Evolutionary conservation across 1,140 invertebrate species (phyloP), one percentile per base, ranked within the genome.

Genomic region (Drosophila pseudoobscura): DNA sequence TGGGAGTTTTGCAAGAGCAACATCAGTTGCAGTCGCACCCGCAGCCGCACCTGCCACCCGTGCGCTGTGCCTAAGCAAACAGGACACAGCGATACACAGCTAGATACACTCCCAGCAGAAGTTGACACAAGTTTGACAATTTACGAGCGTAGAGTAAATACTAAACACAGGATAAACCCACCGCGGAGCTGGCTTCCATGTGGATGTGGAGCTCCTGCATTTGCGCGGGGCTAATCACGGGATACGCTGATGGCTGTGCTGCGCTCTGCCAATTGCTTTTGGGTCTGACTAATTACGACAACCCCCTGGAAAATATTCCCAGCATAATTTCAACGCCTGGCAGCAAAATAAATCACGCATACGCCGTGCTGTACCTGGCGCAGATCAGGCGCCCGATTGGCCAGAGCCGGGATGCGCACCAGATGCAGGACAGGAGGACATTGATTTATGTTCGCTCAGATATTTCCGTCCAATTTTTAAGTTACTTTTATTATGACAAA

Each of bases 401-500:
- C 35, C 35, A 39, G 35, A 39, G 11, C 9, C 35, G 3, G 31
- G 6, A 13, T 24, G n/a, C 13, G 15, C 11, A n/a, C 15, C 15
- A 29, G 45, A 8, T 24, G 5, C 15, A 29, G 17, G 29, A 35
- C 50, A 55, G 20, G 1, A 20, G 53, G 61, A 31, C 52, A 76
- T 76, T 76, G 74, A 76, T 76, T 76, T 76, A 76, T 76, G 74
- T 43, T 20, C 63, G 50, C 52, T n/a, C 46, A 69, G 63, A 76
- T 76, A 76, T 70, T 76, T 62, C 45, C 43, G 50, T 68, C 15
- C 73, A 57, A 76, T 65, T 76, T 76, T 76, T 57, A 76, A 76
- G 73, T 76, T 76, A 76, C 63, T 76, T 76, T 76, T 76, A 76
- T 76, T 76, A 76, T 76, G 74, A 76, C 74, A 76, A 76, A 76